Percentiles rank a stretch among this genome's conserved stretches.
Evolutionary conservation across 92 coral and sea anemone species (phyloP).

Genomic region (Parazoanthus atlanticus): DNA sequence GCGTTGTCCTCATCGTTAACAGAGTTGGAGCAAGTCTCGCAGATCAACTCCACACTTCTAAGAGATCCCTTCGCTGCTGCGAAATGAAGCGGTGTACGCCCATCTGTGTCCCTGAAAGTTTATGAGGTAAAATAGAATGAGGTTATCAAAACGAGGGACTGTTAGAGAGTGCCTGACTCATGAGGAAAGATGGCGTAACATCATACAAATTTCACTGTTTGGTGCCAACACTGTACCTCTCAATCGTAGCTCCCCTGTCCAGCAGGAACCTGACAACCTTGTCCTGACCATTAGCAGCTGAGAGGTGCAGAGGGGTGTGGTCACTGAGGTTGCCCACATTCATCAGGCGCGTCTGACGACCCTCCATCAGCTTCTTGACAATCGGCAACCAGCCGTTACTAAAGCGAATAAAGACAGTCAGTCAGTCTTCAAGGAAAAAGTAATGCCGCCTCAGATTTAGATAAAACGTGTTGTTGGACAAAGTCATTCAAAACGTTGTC

Average conservation of each 20-base stretch:
- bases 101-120: constrained; percentile 75
- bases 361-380: constrained; percentile 89
- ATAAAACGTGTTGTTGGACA: no score
- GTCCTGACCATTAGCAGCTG: constrained; percentile 88
- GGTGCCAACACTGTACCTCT: constrained; percentile 54
- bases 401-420: background rate
- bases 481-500: no score
- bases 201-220: no score
- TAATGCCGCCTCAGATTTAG: no score
- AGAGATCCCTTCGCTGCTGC: constrained; percentile 90
- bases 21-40: constrained; percentile 68
- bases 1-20: constrained; percentile 88
- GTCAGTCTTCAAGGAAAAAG: no score
- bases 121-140: background rate
- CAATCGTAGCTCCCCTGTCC: constrained; percentile 90
- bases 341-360: constrained; percentile 88
- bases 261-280: constrained; percentile 83
- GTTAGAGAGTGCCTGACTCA: no score
- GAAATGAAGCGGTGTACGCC: constrained; percentile 84
- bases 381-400: constrained; percentile 91
- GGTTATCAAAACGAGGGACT: background rate
- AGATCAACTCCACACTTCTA: constrained; percentile 78
- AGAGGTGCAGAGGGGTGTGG: constrained; percentile 85
- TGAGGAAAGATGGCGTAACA: no score
- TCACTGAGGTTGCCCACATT: constrained; percentile 89